Conservation (phyloP, 1,140 invertebrate species). For the Achatina immaculata region DNA sequence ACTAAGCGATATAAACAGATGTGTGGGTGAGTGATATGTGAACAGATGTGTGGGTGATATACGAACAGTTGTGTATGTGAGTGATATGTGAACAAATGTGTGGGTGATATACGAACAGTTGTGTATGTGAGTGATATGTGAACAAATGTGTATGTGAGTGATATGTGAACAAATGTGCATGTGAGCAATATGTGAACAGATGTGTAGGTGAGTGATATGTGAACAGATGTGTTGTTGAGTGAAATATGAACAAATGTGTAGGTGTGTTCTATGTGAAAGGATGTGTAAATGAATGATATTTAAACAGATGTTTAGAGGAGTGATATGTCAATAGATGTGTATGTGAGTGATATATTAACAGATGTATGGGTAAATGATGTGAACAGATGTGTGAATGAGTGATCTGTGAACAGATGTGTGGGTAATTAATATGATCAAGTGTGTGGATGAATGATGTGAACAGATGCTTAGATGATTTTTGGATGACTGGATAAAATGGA, state of each 20-base stretch:
- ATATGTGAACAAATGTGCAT: too few species aligned
- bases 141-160: conserved; percentile 78
- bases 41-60: neutral
- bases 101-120: neutral
- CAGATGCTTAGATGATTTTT: too few species aligned
- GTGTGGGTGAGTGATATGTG: conserved; percentile 71
- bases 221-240: conserved; percentile 62
- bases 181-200: conserved; percentile 79
- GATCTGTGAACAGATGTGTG: too few species aligned
- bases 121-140: too few species aligned
- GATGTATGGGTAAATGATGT: conserved; percentile 75
- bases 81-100: too few species aligned
- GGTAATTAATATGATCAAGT: too few species aligned
- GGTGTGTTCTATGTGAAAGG: too few species aligned
- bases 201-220: conserved; percentile 75
- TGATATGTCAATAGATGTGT: too few species aligned
- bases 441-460: too few species aligned
- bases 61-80: too few species aligned
- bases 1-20: conserved; percentile 80
- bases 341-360: conserved; percentile 77
- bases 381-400: conserved; percentile 78
- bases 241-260: neutral
- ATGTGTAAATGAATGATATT: too few species aligned
- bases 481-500: too few species aligned
- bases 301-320: conserved; percentile 79